Conservation (phyloP, 2,888 invertebrate species). For the Nymphalis c-album region DNA sequence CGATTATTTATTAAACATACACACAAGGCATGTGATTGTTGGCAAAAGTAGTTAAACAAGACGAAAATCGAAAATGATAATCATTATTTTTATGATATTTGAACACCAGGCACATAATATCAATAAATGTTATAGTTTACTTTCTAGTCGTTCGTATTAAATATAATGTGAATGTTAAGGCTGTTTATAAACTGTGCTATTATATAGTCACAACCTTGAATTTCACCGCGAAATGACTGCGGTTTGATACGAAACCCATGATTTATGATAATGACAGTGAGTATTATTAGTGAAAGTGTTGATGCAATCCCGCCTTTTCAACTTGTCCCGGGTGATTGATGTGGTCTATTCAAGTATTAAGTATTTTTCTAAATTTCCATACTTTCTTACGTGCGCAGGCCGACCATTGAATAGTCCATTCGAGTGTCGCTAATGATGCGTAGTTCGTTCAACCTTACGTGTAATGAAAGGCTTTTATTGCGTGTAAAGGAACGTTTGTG, state of each 20-base stretch:
- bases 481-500: background rate
- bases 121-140: background rate
- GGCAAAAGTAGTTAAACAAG: too few relatives aligned
- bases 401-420: constrained; percentile 40
- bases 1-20: background rate
- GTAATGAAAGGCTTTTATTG: constrained; percentile 16
- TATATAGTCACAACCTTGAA: constrained; percentile 44
- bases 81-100: too few relatives aligned
- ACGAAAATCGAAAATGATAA: too few relatives aligned
- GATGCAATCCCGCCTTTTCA: constrained; percentile 59
- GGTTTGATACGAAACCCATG: constrained; percentile 50
- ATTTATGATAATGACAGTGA: constrained; percentile 57
- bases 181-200: constrained; percentile 14
- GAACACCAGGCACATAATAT: too few relatives aligned
- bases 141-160: constrained; percentile 3
- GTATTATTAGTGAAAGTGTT: constrained; percentile 61
- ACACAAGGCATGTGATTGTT: background rate
- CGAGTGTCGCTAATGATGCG: constrained; percentile 45
- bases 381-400: constrained; percentile 40
- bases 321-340: constrained; percentile 63
- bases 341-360: constrained; percentile 58
- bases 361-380: constrained; percentile 53
- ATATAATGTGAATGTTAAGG: constrained; percentile 9
- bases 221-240: constrained; percentile 51
- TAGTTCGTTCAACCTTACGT: constrained; percentile 42